Base-by-base conservation (phyloP, 2,888 invertebrate genomes). In the Busseola fusca region DNA sequence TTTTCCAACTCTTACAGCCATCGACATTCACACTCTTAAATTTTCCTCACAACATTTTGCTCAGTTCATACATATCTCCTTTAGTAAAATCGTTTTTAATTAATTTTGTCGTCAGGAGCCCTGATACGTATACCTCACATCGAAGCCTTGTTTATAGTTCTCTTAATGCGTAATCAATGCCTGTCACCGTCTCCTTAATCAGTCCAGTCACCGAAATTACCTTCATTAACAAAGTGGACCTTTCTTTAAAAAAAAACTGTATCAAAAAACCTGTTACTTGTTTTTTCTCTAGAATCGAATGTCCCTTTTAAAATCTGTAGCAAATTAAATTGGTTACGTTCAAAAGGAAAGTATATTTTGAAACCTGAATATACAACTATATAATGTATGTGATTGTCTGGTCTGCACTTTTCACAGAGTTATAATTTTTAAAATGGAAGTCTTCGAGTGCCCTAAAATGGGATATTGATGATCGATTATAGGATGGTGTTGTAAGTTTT, bases 191-290 rank as follows among this genome's bases (percentile, higher is more conserved):
- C 90, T 87, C 87, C 91, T 92, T 91, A 92, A 91, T 90, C 88
- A 91, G 88, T 73, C 87, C 90, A 90, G 90, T 91, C 88, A 88
- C 88, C 88, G 81, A 92, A 94, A 93, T 92, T 92, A 87, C 91
- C 88, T 90, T 92, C 87, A 93, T 93, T 93, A 93, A 89, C 89
- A 89, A 90, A 88, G 83, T 84, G 86, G 81, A 84, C 87, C 91
- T 90, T 91, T 91, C 90, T 89, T 90, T 88, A 83, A 81, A 80
- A 81, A 80, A 87, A 88, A 92, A 90, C 89, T 91, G 91, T 92
- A 92, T 90, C 91, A 91, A 86, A 85, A 85, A 89, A 91, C 91
- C 91, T 78, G 89, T 91, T 91, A 77, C 40, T 59, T 74, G 82
- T 85, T 88, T 90, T 88, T 87, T 86, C 88, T 86, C 89, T 90